phyloP scores from a whole-genome alignment of 2,888 invertebrate genomes.

The Ophonus ardosiacus region DNA sequence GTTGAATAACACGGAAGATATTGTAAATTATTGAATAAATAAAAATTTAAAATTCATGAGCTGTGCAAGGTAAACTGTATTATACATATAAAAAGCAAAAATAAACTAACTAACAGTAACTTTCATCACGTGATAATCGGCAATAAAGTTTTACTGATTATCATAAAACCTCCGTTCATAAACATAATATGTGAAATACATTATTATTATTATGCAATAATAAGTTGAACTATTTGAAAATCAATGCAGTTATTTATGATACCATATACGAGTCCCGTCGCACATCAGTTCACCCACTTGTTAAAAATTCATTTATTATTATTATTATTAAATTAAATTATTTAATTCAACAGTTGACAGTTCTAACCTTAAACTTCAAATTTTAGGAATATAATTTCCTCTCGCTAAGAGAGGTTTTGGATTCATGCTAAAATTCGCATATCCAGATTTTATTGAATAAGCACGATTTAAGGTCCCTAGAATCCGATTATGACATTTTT shows the following conservation, averaged over 20 bases:
- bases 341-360: too few species aligned
- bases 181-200: background rate
- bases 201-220: background rate
- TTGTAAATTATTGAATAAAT: background rate
- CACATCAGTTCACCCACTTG: too few species aligned
- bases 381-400: too few species aligned
- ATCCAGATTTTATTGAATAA: too few species aligned
- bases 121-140: background rate
- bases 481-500: too few species aligned
- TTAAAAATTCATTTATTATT: too few species aligned
- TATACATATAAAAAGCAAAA: background rate
- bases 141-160: background rate
- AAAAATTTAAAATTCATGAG: background rate
- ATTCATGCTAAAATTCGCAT: too few species aligned
- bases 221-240: background rate
- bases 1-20: background rate
- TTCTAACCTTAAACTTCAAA: too few species aligned
- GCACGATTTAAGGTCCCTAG: too few species aligned
- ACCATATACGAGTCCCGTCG: too few species aligned
- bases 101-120: background rate
- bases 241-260: background rate
- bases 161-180: background rate
- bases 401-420: too few species aligned
- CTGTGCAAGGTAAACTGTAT: background rate
- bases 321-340: too few species aligned